Evolutionary conservation across 30 jellyfish, hydroid and myxozoan species (phyloP).

Genomic region (Rhopilema esculentum): DNA sequence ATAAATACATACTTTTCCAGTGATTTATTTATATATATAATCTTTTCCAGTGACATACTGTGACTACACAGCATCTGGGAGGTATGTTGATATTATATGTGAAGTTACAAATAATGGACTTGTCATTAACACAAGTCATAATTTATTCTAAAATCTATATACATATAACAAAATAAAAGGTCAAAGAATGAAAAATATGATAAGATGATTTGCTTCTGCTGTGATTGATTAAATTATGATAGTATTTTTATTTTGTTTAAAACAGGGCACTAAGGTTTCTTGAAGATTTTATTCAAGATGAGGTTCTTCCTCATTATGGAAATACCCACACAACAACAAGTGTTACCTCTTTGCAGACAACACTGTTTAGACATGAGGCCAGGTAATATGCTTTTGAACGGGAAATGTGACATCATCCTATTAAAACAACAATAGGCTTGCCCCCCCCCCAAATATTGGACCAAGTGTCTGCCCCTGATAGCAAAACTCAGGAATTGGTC

Average conservation of each 20-base stretch:
- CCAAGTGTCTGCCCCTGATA: no score
- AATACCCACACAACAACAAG: conserved; percentile 93
- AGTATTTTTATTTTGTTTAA: neutral
- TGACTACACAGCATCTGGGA: conserved; percentile 93
- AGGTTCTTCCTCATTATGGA: conserved; percentile 93
- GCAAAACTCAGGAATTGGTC: no score
- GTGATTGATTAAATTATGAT: neutral
- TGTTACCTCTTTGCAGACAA: conserved; percentile 85
- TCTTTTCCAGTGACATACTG: conserved; percentile 77
- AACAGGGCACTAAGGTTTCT: conserved; percentile 70
- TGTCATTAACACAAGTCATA: neutral
- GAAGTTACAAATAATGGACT: neutral
- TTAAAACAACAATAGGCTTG: no score
- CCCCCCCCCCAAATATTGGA: no score
- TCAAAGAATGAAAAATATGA: no score
- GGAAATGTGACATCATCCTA: no score
- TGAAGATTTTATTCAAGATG: conserved; percentile 83
- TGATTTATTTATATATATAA: neutral
- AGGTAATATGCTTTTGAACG: no score
- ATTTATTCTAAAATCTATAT: no score
- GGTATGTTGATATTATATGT: conserved; percentile 39
- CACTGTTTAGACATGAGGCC: conserved; percentile 85
- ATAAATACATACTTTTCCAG: no score
- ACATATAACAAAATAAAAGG: no score
- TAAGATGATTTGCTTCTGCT: neutral